phyloP scores from a whole-genome alignment of 2,797 vertebrate species.

The Staurois parvus region DNA sequence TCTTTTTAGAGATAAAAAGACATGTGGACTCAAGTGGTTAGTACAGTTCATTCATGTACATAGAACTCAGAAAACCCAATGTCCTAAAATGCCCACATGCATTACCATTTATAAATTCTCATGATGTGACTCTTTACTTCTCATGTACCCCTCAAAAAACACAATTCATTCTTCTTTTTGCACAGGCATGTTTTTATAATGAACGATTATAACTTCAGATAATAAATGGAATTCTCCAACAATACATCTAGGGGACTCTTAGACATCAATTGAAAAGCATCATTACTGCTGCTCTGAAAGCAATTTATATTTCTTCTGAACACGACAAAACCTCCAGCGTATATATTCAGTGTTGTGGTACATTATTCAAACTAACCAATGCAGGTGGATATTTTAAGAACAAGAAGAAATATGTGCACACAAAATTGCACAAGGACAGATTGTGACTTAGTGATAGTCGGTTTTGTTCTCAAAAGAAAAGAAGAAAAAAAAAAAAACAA shows the following conservation, averaged over 20 bases:
- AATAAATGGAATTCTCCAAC: slow-evolving; percentile 64
- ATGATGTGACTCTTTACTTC: slow-evolving; percentile 51
- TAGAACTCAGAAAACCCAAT: neutral
- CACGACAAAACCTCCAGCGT: slow-evolving; percentile 31
- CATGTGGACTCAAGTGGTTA: too few relatives aligned
- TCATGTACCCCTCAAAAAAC: slow-evolving; percentile 57
- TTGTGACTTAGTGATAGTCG: neutral
- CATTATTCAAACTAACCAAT: slow-evolving; percentile 35
- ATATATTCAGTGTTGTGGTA: slow-evolving; percentile 26
- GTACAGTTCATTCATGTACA: too few relatives aligned
- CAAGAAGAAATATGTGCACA: slow-evolving; percentile 9
- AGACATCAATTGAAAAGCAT: slow-evolving; percentile 68
- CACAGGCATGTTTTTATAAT: slow-evolving; percentile 70
- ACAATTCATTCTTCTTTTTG: slow-evolving; percentile 67
- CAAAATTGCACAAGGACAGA: slow-evolving; percentile 8
- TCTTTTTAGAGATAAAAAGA: too few relatives aligned
- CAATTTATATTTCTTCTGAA: slow-evolving; percentile 56
- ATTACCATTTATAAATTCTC: slow-evolving; percentile 66
- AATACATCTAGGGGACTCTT: slow-evolving; percentile 68
- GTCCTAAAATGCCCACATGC: slow-evolving; percentile 27
- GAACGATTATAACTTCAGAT: slow-evolving; percentile 71
- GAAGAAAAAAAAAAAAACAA: neutral
- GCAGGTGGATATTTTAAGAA: slow-evolving; percentile 13
- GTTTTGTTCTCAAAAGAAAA: neutral
- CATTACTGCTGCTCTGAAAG: slow-evolving; percentile 49